Base-by-base conservation (phyloP, 1,140 invertebrate species). In the Phenacoccus solenopsis region DNA sequence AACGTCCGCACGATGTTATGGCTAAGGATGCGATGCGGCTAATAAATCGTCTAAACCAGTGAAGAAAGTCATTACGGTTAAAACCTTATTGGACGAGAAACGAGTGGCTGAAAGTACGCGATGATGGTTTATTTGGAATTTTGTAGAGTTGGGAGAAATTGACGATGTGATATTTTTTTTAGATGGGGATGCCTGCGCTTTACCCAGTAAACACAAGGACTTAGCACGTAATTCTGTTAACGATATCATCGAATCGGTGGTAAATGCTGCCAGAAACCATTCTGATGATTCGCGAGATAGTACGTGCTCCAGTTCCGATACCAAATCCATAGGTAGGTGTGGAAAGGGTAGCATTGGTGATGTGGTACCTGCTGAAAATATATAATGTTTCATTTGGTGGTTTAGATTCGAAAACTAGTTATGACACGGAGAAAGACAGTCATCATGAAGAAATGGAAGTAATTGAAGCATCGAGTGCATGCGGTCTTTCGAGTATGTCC, bases 181-280 rank as follows among this genome's bases (percentile, higher is more conserved):
- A 49, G 38, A 49, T 49, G 38, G 38, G 2, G 38, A 49, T 49
- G 16, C 16, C 20, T 9, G 38, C 38, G 38, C 20, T 49, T n/a
- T n/a, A n/a, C n/a, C n/a, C n/a, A n/a, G n/a, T n/a, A n/a, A n/a
- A n/a, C n/a, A n/a, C 16, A 64, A 20, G 13, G 2, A 3, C 25
- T 35, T 67, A 71, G 59, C 28, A 32, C 49, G 67, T 28, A 71
- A 30, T 68, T 69, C 67, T 35, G 74, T 79, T 25, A 71, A 70
- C 68, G 78, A 77, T 71, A 75, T 74, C 27, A 79, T 79, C 70
- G 78, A 78, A 72, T 78, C 77, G 72, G 78, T 79, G 20, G 72
- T 79, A 3, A 76, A 73, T 70, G 76, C 76, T 68, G 74, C 72
- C 49, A 70, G 74, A 27, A 73, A 77, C 74, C 74, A 76, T 67